Percentiles rank a stretch among this genome's conserved stretches.
Evolutionary conservation across 2,113 vertebrate genomes (phyloP).

Genomic region (Pachyramphus minor): DNA sequence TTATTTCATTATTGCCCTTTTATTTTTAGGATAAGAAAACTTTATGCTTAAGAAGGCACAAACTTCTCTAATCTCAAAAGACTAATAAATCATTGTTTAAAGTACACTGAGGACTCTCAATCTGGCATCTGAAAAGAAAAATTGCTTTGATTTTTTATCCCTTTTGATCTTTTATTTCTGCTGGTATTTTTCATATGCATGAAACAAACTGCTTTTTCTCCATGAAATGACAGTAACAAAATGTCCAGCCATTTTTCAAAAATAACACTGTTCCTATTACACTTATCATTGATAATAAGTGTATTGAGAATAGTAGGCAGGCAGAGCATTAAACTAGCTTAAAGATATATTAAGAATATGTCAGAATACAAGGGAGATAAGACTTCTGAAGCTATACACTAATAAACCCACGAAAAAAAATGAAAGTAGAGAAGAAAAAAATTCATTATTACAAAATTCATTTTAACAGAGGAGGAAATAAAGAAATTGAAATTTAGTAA

Average conservation of each 20-base stretch:
- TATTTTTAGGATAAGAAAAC: background rate
- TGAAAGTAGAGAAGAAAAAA: background rate
- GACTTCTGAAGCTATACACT: background rate
- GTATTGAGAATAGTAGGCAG: background rate
- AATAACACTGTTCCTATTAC: constrained; percentile 46
- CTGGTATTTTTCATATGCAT: constrained; percentile 38
- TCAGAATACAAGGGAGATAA: constrained; percentile 35
- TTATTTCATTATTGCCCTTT: background rate
- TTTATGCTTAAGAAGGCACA: background rate
- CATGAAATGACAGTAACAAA: constrained; percentile 17
- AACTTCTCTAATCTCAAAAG: background rate
- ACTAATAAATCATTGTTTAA: constrained; percentile 13
- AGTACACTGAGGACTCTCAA: background rate
- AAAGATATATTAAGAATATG: constrained; percentile 30
- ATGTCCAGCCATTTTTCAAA: constrained; percentile 46
- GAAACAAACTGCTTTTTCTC: background rate
- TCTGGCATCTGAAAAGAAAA: constrained; percentile 2
- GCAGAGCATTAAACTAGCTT: constrained; percentile 24
- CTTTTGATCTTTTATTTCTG: constrained; percentile 39
- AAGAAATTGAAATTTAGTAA: constrained; percentile 1
- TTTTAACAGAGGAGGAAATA: constrained; percentile 13
- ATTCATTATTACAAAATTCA: background rate
- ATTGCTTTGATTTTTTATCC: constrained; percentile 35
- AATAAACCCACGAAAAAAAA: constrained; percentile 16
- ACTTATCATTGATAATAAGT: constrained; percentile 40